Percentiles rank a stretch among this genome's conserved stretches.
phyloP scores from a whole-genome alignment of 2,797 vertebrate genomes.

The Morus bassanus region DNA sequence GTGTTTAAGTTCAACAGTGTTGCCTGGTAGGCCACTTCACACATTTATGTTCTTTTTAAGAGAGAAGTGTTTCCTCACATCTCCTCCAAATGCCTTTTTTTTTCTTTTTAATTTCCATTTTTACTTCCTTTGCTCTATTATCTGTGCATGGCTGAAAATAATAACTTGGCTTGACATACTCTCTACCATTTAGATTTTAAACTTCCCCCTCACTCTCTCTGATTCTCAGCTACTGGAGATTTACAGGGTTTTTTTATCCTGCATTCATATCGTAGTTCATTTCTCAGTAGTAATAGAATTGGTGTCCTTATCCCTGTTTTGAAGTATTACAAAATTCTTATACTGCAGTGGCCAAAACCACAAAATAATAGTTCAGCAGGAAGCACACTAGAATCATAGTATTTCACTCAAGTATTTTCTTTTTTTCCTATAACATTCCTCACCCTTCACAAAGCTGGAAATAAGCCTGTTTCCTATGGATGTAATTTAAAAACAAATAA shows the following conservation, averaged over 20 bases:
- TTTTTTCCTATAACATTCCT: neutral
- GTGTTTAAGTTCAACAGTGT: slow-evolving; percentile 58
- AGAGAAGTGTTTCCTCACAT: slow-evolving; percentile 29
- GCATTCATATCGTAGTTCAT: slow-evolving; percentile 32
- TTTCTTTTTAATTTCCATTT: slow-evolving; percentile 49
- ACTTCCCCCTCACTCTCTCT: slow-evolving; percentile 1
- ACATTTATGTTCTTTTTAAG: slow-evolving; percentile 46
- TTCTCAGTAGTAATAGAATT: slow-evolving; percentile 49
- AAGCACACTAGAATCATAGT: slow-evolving; percentile 25
- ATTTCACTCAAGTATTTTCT: slow-evolving; percentile 6
- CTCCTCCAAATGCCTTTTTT: neutral
- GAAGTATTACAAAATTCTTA: slow-evolving; percentile 39
- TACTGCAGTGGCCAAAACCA: slow-evolving; percentile 18
- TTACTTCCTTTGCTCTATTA: slow-evolving; percentile 21
- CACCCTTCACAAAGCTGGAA: slow-evolving; percentile 8
- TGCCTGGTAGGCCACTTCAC: slow-evolving; percentile 36
- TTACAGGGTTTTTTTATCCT: neutral
- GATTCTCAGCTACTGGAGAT: slow-evolving; percentile 36
- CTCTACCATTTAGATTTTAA: slow-evolving; percentile 30
- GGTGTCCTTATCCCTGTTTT: slow-evolving; percentile 23
- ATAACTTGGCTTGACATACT: slow-evolving; percentile 38
- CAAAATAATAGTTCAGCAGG: slow-evolving; percentile 41
- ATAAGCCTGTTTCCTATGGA: slow-evolving; percentile 21
- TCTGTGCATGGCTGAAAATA: slow-evolving; percentile 47
- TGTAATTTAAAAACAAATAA: slow-evolving; percentile 49